A percentile compares a stretch with the other conserved stretches of the same genome.
Conservation (phyloP, 2,888 invertebrate genomes). For the Leptarthrus brevirostris region DNA sequence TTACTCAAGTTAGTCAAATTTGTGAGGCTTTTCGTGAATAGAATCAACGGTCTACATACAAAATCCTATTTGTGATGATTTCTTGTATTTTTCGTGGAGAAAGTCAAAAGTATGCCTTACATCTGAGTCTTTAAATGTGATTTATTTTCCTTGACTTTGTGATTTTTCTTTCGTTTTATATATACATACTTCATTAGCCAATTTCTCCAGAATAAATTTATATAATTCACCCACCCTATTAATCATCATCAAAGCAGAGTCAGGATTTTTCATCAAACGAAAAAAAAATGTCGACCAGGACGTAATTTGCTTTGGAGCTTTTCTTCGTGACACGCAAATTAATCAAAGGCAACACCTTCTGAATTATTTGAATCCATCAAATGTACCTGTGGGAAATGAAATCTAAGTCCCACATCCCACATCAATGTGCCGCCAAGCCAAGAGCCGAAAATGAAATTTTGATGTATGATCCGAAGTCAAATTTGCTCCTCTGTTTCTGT, state of each 20-base stretch:
- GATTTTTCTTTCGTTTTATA: too few species aligned
- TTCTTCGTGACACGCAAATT: constrained; percentile 20
- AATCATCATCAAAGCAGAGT: constrained; percentile 21
- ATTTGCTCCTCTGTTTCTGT: constrained; percentile 30
- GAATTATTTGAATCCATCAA: constrained; percentile 42
- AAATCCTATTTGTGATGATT: too few species aligned
- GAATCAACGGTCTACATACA: too few species aligned
- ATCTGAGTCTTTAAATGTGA: too few species aligned
- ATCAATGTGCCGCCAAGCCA: constrained; percentile 38
- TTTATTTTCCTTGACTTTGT: too few species aligned
- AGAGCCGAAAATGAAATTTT: constrained; percentile 42
- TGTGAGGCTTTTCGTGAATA: too few species aligned
- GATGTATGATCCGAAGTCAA: constrained; percentile 38
- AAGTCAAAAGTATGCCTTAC: too few species aligned
- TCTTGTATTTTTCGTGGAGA: too few species aligned
- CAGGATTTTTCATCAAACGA: constrained; percentile 5
- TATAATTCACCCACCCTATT: constrained; percentile 16
- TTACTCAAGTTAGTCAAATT: too few species aligned
- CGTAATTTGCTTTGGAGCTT: too few species aligned
- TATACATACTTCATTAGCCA: constrained; percentile 30
- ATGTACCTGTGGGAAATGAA: constrained; percentile 44
- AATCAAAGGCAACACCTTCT: constrained; percentile 43
- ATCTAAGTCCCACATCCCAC: constrained; percentile 36
- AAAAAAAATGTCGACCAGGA: constrained; percentile 5
- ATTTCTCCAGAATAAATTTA: background rate